These are phyloP conservation scores for Rallus crepitans DNA, from an alignment of 2,797 vertebrate species.

Conservation along the genomic window DNA sequence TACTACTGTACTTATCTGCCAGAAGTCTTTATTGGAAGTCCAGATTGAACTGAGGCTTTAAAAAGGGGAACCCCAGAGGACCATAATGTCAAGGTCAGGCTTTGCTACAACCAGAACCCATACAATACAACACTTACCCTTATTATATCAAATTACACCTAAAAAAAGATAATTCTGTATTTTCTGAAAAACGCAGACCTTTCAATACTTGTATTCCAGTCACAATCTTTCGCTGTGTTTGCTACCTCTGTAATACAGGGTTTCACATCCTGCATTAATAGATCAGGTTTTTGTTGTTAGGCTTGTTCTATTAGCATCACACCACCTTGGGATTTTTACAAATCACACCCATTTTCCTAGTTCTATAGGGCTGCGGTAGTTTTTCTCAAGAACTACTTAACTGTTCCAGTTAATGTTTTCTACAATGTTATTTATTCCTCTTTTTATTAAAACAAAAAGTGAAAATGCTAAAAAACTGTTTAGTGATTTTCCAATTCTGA, in stretches of 20 bases:
- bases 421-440: background rate
- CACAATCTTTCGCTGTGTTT: background rate
- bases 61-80: background rate
- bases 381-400: background rate
- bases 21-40: background rate
- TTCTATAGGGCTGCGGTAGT: background rate
- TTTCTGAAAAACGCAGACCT: background rate
- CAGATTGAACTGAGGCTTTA: background rate
- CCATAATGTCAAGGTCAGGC: background rate
- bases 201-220: background rate
- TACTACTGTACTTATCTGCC: fast-evolving
- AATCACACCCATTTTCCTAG: background rate
- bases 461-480: background rate
- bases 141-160: background rate
- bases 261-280: background rate
- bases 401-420: background rate
- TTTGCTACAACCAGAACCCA: background rate
- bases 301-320: background rate
- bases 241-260: background rate
- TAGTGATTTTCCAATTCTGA: background rate
- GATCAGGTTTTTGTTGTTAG: background rate
- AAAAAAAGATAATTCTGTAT: background rate
- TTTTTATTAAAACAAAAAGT: background rate
- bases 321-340: background rate
- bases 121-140: background rate